Conservation (phyloP, 1,140 invertebrate species). For the Hylyphantes graminicola region DNA sequence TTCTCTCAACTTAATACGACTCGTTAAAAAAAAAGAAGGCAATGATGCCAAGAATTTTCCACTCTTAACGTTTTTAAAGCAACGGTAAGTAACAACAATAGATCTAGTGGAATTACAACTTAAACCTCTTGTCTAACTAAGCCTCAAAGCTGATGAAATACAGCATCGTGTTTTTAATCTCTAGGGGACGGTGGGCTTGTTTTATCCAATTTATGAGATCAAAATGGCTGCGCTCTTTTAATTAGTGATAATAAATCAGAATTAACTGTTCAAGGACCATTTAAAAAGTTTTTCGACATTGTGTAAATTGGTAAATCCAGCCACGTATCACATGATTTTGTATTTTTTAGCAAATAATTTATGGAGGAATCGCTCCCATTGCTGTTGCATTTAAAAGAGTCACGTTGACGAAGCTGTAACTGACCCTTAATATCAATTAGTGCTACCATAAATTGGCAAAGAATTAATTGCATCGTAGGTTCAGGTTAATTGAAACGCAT, state of each 20-base stretch:
- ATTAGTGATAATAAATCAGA: constrained; percentile 41
- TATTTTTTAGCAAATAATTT: not conserved
- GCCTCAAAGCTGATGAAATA: constrained; percentile 43
- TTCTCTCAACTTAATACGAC: too few species aligned
- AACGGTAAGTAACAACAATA: constrained; percentile 18
- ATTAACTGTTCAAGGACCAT: constrained; percentile 2
- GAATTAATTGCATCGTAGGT: too few species aligned
- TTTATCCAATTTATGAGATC: not conserved
- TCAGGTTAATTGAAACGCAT: too few species aligned
- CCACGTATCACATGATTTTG: not conserved
- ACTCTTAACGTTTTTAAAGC: not conserved
- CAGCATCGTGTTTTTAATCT: constrained; percentile 36
- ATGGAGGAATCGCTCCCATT: too few species aligned
- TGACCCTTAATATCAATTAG: too few species aligned
- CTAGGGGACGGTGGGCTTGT: not conserved
- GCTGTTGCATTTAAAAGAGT: too few species aligned
- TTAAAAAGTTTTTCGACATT: not conserved
- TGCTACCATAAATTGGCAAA: too few species aligned
- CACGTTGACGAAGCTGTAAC: too few species aligned
- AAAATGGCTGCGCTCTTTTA: constrained; percentile 20
- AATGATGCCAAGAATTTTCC: not conserved
- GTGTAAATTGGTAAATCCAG: not conserved
- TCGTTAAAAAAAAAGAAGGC: too few species aligned
- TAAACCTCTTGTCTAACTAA: constrained; percentile 21
- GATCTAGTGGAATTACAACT: not conserved